Percentiles rank a stretch among this genome's conserved stretches.
These are phyloP conservation scores for Otolemur garnettii DNA, from an alignment of 2,113 vertebrate species.

Conservation along the genomic window DNA sequence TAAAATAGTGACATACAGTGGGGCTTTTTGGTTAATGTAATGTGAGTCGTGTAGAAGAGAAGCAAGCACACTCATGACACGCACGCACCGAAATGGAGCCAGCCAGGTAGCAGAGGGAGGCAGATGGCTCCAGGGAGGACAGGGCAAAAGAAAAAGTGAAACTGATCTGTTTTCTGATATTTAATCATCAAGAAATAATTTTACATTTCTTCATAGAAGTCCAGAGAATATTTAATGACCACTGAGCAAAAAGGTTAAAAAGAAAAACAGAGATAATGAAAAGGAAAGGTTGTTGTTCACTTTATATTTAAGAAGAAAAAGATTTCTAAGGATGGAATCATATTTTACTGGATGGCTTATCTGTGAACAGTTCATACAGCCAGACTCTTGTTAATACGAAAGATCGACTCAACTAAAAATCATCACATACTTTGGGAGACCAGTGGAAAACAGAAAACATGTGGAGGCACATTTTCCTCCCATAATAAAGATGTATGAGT, in stretches of 20 bases:
- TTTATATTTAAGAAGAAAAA: neutral
- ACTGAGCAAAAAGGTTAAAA: neutral
- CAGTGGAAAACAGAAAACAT: neutral
- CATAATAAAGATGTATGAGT: neutral
- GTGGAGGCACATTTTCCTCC: neutral
- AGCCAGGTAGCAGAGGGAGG: neutral
- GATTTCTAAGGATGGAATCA: neutral
- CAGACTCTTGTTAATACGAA: neutral
- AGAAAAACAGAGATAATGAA: neutral
- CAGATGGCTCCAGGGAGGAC: neutral
- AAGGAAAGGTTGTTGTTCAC: neutral
- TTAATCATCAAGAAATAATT: neutral
- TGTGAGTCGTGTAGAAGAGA: neutral
- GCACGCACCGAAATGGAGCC: neutral
- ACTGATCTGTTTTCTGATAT: neutral
- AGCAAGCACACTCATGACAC: neutral
- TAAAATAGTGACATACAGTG: neutral
- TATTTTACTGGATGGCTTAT: too few relatives aligned
- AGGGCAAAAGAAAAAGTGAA: neutral
- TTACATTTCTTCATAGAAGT: neutral
- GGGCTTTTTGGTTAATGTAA: neutral
- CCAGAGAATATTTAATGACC: neutral
- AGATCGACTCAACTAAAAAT: neutral
- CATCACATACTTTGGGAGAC: neutral
- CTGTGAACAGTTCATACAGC: neutral